phyloP scores from a whole-genome alignment of 2,797 vertebrate genomes.

The Manis javanica region DNA sequence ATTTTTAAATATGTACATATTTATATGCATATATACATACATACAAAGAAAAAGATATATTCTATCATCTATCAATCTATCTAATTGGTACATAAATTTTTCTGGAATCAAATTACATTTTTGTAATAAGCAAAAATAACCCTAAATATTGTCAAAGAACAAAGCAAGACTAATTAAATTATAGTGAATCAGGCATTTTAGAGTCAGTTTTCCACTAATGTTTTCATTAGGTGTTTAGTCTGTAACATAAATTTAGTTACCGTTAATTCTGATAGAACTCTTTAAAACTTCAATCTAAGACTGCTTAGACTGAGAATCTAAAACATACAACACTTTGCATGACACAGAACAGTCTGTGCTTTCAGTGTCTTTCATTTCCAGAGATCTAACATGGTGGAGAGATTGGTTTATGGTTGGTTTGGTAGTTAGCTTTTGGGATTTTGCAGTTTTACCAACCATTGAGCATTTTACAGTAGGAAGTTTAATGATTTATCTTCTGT shows the following conservation, averaged over 20 bases:
- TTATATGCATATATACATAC: neutral
- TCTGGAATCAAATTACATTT: conserved; percentile 72
- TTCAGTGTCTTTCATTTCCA: neutral
- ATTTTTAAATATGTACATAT: neutral
- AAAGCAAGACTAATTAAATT: conserved; percentile 18
- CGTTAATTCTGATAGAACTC: neutral
- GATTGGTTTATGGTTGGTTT: neutral
- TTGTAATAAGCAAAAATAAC: conserved; percentile 51
- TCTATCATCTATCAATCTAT: neutral
- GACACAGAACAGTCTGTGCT: conserved; percentile 60
- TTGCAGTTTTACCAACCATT: conserved; percentile 78
- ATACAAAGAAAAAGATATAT: neutral
- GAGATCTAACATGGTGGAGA: neutral
- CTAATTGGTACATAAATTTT: conserved; percentile 29
- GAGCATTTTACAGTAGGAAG: conserved; percentile 81
- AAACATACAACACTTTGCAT: neutral
- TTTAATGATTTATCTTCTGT: conserved; percentile 81
- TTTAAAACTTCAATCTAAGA: conserved; percentile 12
- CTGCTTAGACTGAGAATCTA: neutral
- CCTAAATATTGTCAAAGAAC: conserved; percentile 23
- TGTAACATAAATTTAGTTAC: neutral
- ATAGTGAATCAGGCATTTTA: neutral
- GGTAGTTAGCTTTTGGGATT: conserved; percentile 74
- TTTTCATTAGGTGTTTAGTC: neutral
- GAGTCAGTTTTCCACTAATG: neutral